Conservation (phyloP, 2,113 vertebrate species). For the Cisticola juncidis region DNA sequence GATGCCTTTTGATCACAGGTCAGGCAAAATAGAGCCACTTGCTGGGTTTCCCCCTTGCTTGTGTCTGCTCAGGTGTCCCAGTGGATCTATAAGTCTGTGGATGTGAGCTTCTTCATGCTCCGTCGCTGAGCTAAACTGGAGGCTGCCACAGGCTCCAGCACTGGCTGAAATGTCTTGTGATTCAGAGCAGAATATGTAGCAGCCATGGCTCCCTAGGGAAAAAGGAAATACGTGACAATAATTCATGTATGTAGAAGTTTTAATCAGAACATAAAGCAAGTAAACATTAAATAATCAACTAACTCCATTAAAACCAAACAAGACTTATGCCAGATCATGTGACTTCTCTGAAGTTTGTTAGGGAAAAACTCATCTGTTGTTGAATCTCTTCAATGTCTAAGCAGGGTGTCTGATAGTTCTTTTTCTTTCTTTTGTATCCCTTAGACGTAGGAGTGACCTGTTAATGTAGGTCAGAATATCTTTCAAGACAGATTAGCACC, state of each 20-base stretch:
- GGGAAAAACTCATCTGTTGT: background rate
- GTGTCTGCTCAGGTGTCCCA: conserved; percentile 59
- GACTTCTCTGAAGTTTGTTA: background rate
- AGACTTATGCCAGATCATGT: background rate
- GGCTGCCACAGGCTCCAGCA: conserved; percentile 94
- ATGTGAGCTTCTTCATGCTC: conserved; percentile 97
- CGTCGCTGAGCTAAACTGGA: conserved; percentile 94
- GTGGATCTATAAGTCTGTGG: conserved; percentile 89
- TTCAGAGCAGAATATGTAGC: conserved; percentile 92
- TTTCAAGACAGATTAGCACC: background rate
- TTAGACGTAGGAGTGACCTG: background rate
- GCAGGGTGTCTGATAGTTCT: background rate
- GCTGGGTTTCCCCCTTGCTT: conserved; percentile 58
- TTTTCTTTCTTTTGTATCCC: background rate
- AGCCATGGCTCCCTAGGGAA: conserved; percentile 87
- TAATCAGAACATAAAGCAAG: background rate
- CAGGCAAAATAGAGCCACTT: conserved; percentile 62
- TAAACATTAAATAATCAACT: background rate
- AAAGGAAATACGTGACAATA: background rate
- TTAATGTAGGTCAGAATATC: background rate
- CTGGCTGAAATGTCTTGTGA: conserved; percentile 91
- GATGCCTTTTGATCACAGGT: conserved; percentile 66
- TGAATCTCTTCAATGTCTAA: background rate
- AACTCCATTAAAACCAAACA: background rate
- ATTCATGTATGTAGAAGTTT: background rate